phyloP scores from a whole-genome alignment of 2,797 vertebrate species.

The Alfaro cultratus region DNA sequence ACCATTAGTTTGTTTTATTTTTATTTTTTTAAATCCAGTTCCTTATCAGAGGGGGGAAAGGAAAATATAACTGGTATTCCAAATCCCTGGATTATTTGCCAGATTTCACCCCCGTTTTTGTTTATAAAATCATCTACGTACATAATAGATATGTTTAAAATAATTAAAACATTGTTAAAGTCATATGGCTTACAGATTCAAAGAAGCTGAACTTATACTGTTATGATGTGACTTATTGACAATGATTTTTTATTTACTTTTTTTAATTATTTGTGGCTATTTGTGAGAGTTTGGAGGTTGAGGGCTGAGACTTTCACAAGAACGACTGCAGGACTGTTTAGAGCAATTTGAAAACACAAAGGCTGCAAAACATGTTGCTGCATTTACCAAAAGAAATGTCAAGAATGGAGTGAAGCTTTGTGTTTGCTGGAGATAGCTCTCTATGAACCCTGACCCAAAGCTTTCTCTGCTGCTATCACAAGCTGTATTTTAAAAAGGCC shows the following conservation, averaged over 20 bases:
- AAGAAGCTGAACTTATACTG: constrained; percentile 25
- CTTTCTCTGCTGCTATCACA: constrained; percentile 27
- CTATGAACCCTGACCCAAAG: constrained; percentile 57
- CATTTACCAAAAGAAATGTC: constrained; percentile 55
- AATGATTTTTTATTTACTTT: constrained; percentile 30
- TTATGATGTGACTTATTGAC: constrained; percentile 27
- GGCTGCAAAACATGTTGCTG: constrained; percentile 34
- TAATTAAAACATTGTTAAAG: neutral
- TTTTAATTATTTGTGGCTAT: neutral
- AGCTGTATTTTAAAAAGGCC: constrained; percentile 35
- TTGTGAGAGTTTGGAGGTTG: constrained; percentile 21
- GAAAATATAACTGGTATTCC: neutral
- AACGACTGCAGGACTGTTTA: constrained; percentile 33
- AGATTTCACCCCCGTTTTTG: constrained; percentile 4
- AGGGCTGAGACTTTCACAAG: constrained; percentile 14
- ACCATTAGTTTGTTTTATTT: constrained; percentile 12
- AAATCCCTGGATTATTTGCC: constrained; percentile 9
- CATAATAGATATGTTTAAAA: constrained; percentile 17
- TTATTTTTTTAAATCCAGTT: constrained; percentile 30
- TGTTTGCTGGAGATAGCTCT: constrained; percentile 48
- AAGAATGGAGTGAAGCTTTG: constrained; percentile 39
- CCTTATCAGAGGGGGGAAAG: constrained; percentile 17
- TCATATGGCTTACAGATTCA: constrained; percentile 14
- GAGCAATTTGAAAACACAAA: constrained; percentile 28
- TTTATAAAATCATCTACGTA: constrained; percentile 8